Conservation (phyloP, 2,797 vertebrate genomes). For the Harpagifer antarcticus region DNA sequence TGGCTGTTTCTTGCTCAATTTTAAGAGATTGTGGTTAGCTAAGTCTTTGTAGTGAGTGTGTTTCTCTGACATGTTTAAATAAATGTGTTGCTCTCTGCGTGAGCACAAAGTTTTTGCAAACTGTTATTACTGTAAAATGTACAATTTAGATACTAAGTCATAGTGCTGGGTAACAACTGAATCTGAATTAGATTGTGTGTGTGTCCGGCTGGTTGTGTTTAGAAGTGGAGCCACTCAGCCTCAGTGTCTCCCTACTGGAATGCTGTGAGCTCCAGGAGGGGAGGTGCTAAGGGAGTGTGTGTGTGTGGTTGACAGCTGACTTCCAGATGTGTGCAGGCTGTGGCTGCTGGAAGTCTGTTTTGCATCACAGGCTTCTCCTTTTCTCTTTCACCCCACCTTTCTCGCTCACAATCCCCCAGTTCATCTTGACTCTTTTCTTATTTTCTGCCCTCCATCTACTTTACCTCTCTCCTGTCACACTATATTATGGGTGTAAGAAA, state of each 20-base stretch:
- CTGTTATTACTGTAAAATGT: constrained; percentile 47
- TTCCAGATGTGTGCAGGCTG: constrained; percentile 85
- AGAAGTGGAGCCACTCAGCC: constrained; percentile 86
- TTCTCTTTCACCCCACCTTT: constrained; percentile 54
- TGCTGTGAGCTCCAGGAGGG: constrained; percentile 79
- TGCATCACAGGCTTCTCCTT: constrained; percentile 75
- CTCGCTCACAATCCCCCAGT: constrained; percentile 32
- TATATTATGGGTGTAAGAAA: neutral
- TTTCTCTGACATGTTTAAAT: constrained; percentile 20
- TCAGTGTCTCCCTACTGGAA: constrained; percentile 87
- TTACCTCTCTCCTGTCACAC: constrained; percentile 1
- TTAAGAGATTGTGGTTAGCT: constrained; percentile 51
- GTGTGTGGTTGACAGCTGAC: constrained; percentile 85
- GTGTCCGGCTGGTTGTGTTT: constrained; percentile 83
- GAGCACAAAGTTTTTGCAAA: constrained; percentile 32
- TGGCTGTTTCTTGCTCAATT: constrained; percentile 56
- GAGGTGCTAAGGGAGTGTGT: constrained; percentile 66
- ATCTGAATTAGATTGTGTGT: constrained; percentile 59
- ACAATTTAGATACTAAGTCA: constrained; percentile 57
- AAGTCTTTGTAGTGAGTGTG: constrained; percentile 32
- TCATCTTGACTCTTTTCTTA: constrained; percentile 22
- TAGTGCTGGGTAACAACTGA: constrained; percentile 37
- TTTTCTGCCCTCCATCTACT: constrained; percentile 2
- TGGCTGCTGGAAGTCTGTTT: constrained; percentile 79
- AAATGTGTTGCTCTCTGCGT: constrained; percentile 16